Base-by-base conservation (phyloP, 2,113 vertebrate species). In the Anoura caudifer region DNA sequence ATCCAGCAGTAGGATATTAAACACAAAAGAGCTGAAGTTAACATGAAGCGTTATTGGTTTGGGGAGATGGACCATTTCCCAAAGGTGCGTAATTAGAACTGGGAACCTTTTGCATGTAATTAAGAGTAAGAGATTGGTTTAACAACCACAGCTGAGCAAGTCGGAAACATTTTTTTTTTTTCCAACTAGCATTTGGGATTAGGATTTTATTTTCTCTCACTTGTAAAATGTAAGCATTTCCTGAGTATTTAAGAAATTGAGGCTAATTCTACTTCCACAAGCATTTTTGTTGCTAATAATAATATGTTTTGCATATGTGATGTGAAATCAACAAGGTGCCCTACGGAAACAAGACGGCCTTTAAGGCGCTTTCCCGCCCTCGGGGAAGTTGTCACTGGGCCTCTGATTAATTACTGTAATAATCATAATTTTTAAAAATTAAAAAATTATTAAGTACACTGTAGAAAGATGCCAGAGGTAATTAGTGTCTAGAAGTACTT, bases 321-420 rank as follows among this genome's bases (percentile, higher is more conserved):
- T 98, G 96, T 97, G 98, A 98, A 98, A 99, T 99, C 99, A 99
- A 98, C 98, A 98, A 98, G 97, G 97, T 98, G 97, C 98, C 98
- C 98, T 98, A 87, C 96, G 98, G 98, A 98, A 99, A 98, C 98
- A 97, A 97, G 97, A 98, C 98, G 98, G 98, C 98, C 98, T 99
- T 98, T 98, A 98, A 98, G 98, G 98, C 98, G 98, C 98, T 98
- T 98, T 96, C 97, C 28, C 63, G 59, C 73, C 52, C 95, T 96
- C 92, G 96, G 98, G 98, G 98, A 99, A 99, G 97, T 98, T 99
- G 99, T 99, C 99, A 99, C 94, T 95, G 97, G 43, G 83, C 97
- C 97, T 98, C 98, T 99, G 99, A 99, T 99, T 99, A 99, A 99
- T 99, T 99, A 99, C 99, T 98, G 98, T 98, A 99, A 98, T 99